Base-by-base conservation (phyloP, 1,140 invertebrate species). In the Dufourea novaeangliae region DNA sequence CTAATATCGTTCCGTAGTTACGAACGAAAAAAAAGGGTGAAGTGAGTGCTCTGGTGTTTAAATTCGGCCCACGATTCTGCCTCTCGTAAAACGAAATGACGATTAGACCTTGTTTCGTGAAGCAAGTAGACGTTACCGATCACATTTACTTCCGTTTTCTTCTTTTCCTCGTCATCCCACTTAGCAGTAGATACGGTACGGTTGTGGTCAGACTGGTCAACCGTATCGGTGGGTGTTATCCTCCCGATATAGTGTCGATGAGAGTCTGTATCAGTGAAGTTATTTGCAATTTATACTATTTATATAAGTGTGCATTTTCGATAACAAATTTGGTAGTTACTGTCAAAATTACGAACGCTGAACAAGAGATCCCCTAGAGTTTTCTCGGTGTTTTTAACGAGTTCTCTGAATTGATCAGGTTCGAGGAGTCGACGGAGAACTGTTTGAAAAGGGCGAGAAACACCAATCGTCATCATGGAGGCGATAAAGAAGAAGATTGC, bases 401-500 rank as follows among this genome's bases (percentile, higher is more conserved):
- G 4, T n/a, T 54, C 14, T 10, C 27, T 12, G 4, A 20, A 63
- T 77, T 34, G 20, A 1, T 25, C 27, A 77, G 75, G 37, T 17
- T 64, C 20, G n/a, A 75, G 37, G 59, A 32, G 29, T 22, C 57
- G 64, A 63, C 63, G 34, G 76, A 54, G 41, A 44, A 63, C 76
- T 56, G 50, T 20, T n/a, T 77, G 73, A 81, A 29, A 57, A 29
- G 61, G 32, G 70, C 39, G 32, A 10, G 69, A 59, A 50, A 54
- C 82, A 71, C 62, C 66, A 29, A 50, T 78, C 87, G 93, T 88
- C 81, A 93, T 88, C 79, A 97, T 97, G 96, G 96, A 97, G 93
- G 95, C 96, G 89, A 97, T 97, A 93, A 97, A 97, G 94, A 97
- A 97, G 93, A 97, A 96, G 94, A 97, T 97, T 94, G 95, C 96